Base-by-base conservation (phyloP, 2,888 invertebrate genomes). In the Marasmarcha lunaedactyla region DNA sequence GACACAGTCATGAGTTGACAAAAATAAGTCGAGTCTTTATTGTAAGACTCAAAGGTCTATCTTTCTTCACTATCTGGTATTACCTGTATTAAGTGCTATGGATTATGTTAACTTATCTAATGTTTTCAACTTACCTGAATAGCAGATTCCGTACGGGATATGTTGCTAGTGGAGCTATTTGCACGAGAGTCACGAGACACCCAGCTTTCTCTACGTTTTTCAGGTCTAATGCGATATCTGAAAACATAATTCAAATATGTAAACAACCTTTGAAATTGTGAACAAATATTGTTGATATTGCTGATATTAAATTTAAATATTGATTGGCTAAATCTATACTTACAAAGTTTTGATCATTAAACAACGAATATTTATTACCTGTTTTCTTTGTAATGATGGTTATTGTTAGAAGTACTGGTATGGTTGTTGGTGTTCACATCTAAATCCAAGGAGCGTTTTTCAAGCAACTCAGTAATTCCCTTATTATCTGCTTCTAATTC, bases 401-500 rank as follows among this genome's bases (percentile, higher is more conserved):
- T 90, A 55, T 88, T 89, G 46, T 71, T 79, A 51, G 71, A 70
- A 45, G 85, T 65, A 50, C 84, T 71, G 37, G 74, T 58, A 0
- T 67, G 71, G 46, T 79, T 78, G 41, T 78, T 79, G 2, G 74
- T 77, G 46, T 74, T 79, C 7, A 67, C 89, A 71, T 97, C 97
- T 42, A 97, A 81, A 59, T 97, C 97, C 38, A 97, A 76, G 0
- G 97, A 97, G 34, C 97, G 85, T 72, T 96, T 95, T 77, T 98
- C 98, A 47, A 98, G 72, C 37, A 95, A 86, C 77, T 98, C 98
- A 1, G 98, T 98, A 40, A 98, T 97, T 2, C 98, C 98, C 55
- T 97, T 95, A 84, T 98, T 96, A 71, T 99, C 99, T 1, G 98
- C 98, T 76, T 99, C 99, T 43, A 99, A 74, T 77, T 99, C 99